Evolutionary conservation across 2,888 invertebrate species (phyloP).

Genomic region (Drosophila kambysellisi): DNA sequence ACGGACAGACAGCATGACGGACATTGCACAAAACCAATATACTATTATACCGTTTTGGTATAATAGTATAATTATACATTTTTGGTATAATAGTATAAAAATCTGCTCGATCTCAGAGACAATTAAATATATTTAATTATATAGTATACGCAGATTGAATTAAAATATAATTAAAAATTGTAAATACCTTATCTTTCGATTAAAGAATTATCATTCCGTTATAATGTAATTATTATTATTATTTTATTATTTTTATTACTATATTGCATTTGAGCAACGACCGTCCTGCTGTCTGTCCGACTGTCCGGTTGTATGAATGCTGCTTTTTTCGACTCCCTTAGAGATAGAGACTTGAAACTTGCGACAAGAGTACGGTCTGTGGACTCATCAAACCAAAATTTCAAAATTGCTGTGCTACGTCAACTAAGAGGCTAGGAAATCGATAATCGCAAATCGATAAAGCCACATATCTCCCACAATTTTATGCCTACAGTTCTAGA

Average conservation of each 20-base stretch:
- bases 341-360: background rate
- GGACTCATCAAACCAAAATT: background rate
- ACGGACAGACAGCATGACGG: no score
- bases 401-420: background rate
- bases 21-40: no score
- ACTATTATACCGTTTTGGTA: no score
- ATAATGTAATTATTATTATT: no score
- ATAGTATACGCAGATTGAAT: background rate
- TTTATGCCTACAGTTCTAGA: background rate
- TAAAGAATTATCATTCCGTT: background rate
- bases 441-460: background rate
- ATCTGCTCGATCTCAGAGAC: background rate
- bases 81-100: background rate
- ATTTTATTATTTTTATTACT: no score
- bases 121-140: background rate
- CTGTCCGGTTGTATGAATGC: background rate
- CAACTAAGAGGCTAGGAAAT: background rate
- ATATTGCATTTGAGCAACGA: background rate
- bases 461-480: background rate
- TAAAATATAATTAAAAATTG: background rate
- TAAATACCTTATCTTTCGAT: background rate
- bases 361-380: no score
- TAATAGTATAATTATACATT: background rate
- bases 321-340: background rate
- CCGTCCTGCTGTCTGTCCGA: background rate